Evolutionary conservation across 2,113 vertebrate species (phyloP).

Genomic region (Rana temporaria): DNA sequence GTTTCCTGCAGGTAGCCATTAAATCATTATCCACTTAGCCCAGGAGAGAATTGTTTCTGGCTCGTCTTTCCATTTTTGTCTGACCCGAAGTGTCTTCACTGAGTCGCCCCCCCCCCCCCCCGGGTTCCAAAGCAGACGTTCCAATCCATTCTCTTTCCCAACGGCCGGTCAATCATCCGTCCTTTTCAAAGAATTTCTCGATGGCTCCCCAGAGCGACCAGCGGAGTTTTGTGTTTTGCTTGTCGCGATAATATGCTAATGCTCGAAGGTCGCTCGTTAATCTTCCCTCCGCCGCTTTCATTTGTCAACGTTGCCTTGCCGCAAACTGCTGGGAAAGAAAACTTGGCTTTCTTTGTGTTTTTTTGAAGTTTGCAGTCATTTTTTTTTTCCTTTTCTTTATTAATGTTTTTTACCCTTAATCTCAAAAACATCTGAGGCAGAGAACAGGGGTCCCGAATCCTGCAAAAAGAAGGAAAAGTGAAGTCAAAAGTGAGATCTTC

Average conservation of each 20-base stretch:
- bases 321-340: slow-evolving; percentile 67
- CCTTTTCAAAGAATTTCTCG: slow-evolving; percentile 68
- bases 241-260: slow-evolving; percentile 82
- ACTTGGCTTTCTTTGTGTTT: slow-evolving; percentile 63
- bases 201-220: slow-evolving; percentile 69
- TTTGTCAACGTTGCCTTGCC: slow-evolving; percentile 79
- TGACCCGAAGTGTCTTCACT: slow-evolving; percentile 70
- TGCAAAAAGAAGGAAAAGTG: neutral
- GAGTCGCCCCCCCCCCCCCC: slow-evolving; percentile 64
- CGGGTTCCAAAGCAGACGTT: slow-evolving; percentile 61
- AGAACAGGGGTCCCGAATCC: slow-evolving; percentile 18
- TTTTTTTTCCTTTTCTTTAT: slow-evolving; percentile 39
- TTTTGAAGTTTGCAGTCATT: slow-evolving; percentile 56
- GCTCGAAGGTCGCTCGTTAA: slow-evolving; percentile 72
- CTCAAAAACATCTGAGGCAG: slow-evolving; percentile 76
- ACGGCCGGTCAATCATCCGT: slow-evolving; percentile 70
- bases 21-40: slow-evolving; percentile 76
- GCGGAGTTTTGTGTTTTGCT: slow-evolving; percentile 72
- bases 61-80: slow-evolving; percentile 74
- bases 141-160: slow-evolving; percentile 58
- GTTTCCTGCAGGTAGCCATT: slow-evolving; percentile 82
- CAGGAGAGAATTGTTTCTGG: slow-evolving; percentile 60
- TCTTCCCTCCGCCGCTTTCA: slow-evolving; percentile 70
- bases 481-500: neutral
- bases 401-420: slow-evolving; percentile 67